phyloP scores from a whole-genome alignment of 1,140 invertebrate genomes.

The Eurosta solidaginis region DNA sequence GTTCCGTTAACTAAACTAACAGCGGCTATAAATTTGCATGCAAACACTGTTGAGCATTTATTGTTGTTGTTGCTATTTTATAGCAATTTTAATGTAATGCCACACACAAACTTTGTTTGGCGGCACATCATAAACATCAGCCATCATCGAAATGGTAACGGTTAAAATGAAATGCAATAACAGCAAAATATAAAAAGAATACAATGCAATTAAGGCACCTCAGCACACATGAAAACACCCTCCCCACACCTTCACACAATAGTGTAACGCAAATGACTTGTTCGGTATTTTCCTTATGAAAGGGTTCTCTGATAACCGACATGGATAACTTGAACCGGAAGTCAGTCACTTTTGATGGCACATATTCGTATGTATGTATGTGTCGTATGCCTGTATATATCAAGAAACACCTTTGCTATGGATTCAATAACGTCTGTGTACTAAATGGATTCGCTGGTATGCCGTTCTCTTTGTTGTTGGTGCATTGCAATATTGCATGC shows the following conservation, averaged over 20 bases:
- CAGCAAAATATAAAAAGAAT: too few species aligned
- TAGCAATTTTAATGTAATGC: neutral
- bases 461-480: neutral
- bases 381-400: neutral
- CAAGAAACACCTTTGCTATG: neutral
- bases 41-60: neutral
- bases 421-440: neutral
- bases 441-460: neutral
- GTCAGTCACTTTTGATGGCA: constrained; percentile 11
- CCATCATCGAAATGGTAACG: constrained; percentile 5
- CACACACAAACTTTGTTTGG: neutral
- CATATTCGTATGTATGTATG: neutral
- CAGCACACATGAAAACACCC: neutral
- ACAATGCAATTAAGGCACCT: constrained; percentile 5
- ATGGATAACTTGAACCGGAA: constrained; percentile 12
- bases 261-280: neutral
- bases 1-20: neutral
- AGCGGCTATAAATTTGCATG: constrained; percentile 2
- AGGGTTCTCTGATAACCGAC: neutral
- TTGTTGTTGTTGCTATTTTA: neutral
- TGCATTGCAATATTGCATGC: constrained; percentile 14
- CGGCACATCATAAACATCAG: constrained; percentile 11
- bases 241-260: neutral
- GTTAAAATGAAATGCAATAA: constrained; percentile 9
- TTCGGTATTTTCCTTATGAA: neutral